These are phyloP conservation scores for Caenorhabditis drosophilae DNA, from an alignment of 2,888 invertebrate species.

Conservation along the genomic window DNA sequence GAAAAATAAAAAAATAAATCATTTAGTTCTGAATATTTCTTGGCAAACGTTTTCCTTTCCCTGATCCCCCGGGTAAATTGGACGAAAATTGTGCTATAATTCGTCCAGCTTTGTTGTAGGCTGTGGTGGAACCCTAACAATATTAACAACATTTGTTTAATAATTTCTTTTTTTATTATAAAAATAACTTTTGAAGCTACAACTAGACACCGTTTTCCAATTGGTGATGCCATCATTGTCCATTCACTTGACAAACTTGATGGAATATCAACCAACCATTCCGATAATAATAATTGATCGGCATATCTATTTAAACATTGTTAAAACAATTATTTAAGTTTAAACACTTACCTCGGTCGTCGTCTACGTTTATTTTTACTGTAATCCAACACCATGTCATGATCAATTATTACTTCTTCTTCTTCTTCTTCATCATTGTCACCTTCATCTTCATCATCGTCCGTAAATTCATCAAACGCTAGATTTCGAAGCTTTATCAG, in stretches of 20 bases:
- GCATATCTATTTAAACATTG: constrained; percentile 37
- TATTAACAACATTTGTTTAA: not conserved
- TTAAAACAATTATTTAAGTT: no score
- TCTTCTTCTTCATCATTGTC: constrained; percentile 1
- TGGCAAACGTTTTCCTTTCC: constrained; percentile 18
- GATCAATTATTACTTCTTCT: no score
- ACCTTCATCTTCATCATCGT: constrained; percentile 15
- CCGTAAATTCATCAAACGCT: constrained; percentile 18
- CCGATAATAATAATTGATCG: constrained; percentile 81
- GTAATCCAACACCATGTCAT: not conserved
- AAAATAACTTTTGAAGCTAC: constrained; percentile 77
- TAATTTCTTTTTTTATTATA: not conserved
- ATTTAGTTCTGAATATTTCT: no score
- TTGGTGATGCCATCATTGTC: constrained; percentile 79
- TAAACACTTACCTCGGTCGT: not conserved
- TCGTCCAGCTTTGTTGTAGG: constrained; percentile 53
- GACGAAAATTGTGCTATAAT: constrained; percentile 75
- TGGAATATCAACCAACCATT: constrained; percentile 90
- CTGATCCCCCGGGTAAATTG: constrained; percentile 74
- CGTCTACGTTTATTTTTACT: not conserved
- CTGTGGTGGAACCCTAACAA: constrained; percentile 76
- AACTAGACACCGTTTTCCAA: constrained; percentile 82
- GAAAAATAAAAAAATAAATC: no score
- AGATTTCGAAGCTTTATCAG: constrained; percentile 25
- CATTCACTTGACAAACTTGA: constrained; percentile 70